These are phyloP conservation scores for Pseudopodoces humilis DNA, from an alignment of 2,113 vertebrate species.

Conservation along the genomic window DNA sequence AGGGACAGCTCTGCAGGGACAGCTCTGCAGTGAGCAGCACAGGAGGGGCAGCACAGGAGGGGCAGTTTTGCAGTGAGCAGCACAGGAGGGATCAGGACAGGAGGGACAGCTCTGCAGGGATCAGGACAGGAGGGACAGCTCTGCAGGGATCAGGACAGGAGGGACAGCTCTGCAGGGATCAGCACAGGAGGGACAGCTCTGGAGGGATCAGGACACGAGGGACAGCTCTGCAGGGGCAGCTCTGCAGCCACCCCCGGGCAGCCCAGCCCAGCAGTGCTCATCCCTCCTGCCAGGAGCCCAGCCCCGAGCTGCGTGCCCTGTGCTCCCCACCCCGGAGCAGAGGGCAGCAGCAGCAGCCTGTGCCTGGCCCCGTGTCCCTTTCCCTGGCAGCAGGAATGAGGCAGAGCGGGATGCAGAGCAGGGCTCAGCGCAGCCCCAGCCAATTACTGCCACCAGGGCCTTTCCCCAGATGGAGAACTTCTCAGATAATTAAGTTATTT, in stretches of 20 bases:
- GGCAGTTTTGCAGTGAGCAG: no score
- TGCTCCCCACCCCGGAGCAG: background rate
- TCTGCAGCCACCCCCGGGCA: background rate
- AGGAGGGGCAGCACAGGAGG: no score
- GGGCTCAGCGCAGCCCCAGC: background rate
- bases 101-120: no score
- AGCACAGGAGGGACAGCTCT: no score
- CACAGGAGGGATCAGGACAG: no score
- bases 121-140: background rate
- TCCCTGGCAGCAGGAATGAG: background rate
- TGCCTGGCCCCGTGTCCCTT: background rate
- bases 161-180: no score
- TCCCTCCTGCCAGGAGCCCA: no score
- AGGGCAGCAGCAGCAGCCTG: background rate
- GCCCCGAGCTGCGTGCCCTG: fast-evolving
- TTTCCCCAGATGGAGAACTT: background rate
- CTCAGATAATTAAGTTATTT: background rate
- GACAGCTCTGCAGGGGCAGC: background rate
- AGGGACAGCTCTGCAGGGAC: no score
- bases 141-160: no score
- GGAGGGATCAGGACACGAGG: no score
- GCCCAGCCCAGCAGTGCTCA: background rate
- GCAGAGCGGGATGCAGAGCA: background rate
- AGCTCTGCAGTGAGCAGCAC: background rate
- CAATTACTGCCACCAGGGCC: background rate